Percentiles rank a stretch among this genome's conserved stretches.
Conservation (phyloP, 1,140 invertebrate genomes). For the Orussus abietinus region DNA sequence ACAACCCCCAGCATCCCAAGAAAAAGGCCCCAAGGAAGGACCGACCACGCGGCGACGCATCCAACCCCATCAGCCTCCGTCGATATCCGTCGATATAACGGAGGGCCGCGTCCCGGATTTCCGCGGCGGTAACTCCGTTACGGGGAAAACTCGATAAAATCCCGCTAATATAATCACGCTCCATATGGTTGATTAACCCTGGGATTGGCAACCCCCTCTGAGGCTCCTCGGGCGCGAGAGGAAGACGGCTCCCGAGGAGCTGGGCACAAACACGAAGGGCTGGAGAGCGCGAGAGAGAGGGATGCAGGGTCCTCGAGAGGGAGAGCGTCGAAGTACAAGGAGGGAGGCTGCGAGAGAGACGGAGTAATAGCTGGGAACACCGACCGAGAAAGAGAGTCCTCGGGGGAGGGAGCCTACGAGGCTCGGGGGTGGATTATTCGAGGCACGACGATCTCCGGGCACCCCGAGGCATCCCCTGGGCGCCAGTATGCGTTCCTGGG, state of each 20-base stretch:
- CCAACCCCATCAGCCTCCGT: too few species aligned
- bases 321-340: constrained; percentile 4
- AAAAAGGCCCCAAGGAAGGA: too few species aligned
- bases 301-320: neutral
- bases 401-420: constrained; percentile 22
- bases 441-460: constrained; percentile 37
- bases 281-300: neutral
- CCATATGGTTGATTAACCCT: constrained; percentile 46
- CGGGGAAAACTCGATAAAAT: constrained; percentile 42
- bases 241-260: constrained; percentile 1
- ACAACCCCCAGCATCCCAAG: too few species aligned
- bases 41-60: too few species aligned
- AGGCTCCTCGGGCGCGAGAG: constrained; percentile 25
- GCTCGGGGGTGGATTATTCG: constrained; percentile 41
- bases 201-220: constrained; percentile 33
- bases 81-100: too few species aligned
- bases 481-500: constrained; percentile 27
- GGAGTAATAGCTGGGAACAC: constrained; percentile 19
- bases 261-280: constrained; percentile 7
- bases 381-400: constrained; percentile 16
- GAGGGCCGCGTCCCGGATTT: constrained; percentile 11
- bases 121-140: constrained; percentile 30
- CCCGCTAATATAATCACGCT: constrained; percentile 44
- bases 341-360: constrained; percentile 13
- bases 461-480: constrained; percentile 24